phyloP scores from a whole-genome alignment of 1,140 invertebrate species.

The Hyles euphorbiae region DNA sequence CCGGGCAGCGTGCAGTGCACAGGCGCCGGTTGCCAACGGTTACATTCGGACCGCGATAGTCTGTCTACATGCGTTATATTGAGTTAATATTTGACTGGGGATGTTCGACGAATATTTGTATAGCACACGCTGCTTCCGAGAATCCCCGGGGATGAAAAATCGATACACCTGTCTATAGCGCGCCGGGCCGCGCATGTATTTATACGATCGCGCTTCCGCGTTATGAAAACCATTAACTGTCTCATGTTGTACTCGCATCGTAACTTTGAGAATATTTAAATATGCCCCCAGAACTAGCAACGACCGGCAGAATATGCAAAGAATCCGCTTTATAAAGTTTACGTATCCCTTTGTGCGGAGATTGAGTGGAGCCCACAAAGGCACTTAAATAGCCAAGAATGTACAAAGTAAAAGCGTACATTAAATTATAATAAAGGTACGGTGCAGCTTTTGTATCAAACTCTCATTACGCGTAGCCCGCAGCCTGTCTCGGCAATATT shows the following conservation, averaged over 20 bases:
- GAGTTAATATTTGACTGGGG: slow-evolving; percentile 39
- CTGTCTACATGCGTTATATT: slow-evolving; percentile 30
- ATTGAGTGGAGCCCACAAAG: not conserved
- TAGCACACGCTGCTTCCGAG: slow-evolving; percentile 16
- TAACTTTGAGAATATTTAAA: too few relatives aligned
- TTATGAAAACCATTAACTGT: too few relatives aligned
- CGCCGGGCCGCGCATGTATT: too few relatives aligned
- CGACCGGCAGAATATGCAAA: slow-evolving; percentile 1
- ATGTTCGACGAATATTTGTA: slow-evolving; percentile 27
- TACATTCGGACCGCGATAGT: slow-evolving; percentile 24
- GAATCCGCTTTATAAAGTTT: slow-evolving; percentile 1
- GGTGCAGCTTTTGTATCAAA: too few relatives aligned
- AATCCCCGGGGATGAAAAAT: slow-evolving; percentile 19
- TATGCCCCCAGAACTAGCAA: not conserved
- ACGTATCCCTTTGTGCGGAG: not conserved
- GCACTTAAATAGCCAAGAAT: too few relatives aligned
- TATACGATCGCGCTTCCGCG: not conserved
- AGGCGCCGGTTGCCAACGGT: slow-evolving; percentile 32
- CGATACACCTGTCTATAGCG: slow-evolving; percentile 14
- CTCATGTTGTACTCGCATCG: too few relatives aligned
- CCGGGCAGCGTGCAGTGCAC: slow-evolving; percentile 18
- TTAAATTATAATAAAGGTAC: too few relatives aligned
- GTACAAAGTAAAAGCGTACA: too few relatives aligned
- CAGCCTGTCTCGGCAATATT: not conserved
- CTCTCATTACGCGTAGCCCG: too few relatives aligned